Base-by-base conservation (phyloP, 2,888 invertebrate genomes). In the Taenaris catops region DNA sequence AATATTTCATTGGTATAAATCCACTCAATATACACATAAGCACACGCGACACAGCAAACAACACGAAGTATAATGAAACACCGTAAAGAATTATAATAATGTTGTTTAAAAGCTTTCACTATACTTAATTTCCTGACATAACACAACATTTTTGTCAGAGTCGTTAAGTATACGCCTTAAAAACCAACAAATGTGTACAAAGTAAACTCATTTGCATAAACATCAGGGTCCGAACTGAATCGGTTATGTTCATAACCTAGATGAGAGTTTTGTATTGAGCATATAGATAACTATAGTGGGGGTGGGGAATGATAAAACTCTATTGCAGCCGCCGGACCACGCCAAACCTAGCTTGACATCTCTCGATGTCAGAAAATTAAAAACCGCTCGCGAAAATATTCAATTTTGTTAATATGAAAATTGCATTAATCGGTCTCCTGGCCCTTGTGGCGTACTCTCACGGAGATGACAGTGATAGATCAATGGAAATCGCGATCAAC, bases 401-500 rank as follows among this genome's bases (percentile, higher is more conserved):
- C 48, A 55, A 43, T 40, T 42, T 41, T 33, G 26, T 55, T 62
- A 62, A 83, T 57, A 86, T 86, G 84, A 86, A 80, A 53, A 46
- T 75, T 36, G 42, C 63, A 17, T 8, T 76, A 19, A 53, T 68
- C 26, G 11, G 78, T 25, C 74, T 76, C 38, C 72, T 76, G 43
- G 72, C 80, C 41, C 59, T 81, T 11, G 76, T 78, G 51, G 79
- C 79, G 19, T 64, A 79, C 28, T 80, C 67, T 25, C 62, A 66
- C 1, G 80, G 81, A 1, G 79, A 88, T 23, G 76, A 78, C 33
- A 70, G 79, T 54, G 88, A 90, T 44, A 89, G 88, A 19, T 79
- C 83, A 23, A 68, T 93, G 62, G 90, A 90, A 49, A 89, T 89
- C 21, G 92, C 92, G 4, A 79, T 93, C 39, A 89, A 88, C 62